Percentiles rank a stretch among this genome's conserved stretches.
Evolutionary conservation across 2,113 vertebrate species (phyloP).

Genomic region (Cyprinodon tularosa): DNA sequence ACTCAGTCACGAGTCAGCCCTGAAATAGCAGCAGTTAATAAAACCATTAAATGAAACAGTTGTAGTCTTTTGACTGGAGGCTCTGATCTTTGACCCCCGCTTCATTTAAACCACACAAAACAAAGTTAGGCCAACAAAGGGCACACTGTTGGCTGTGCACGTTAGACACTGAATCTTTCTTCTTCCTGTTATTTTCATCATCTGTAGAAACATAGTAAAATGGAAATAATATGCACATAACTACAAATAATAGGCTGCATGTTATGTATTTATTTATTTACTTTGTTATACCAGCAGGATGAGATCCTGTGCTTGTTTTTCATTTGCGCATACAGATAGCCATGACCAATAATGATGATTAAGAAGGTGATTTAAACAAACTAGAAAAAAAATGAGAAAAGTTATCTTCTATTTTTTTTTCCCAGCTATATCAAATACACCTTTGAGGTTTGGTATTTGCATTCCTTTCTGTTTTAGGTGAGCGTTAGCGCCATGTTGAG

Average conservation of each 20-base stretch:
- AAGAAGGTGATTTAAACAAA: no score
- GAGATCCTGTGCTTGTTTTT: no score
- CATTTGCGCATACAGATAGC: no score
- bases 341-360: neutral
- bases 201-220: neutral
- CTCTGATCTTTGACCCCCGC: slow-evolving; percentile 43
- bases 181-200: neutral
- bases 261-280: neutral
- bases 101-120: slow-evolving; percentile 38
- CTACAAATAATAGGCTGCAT: neutral
- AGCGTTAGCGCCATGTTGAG: no score
- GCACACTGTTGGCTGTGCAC: slow-evolving; percentile 30
- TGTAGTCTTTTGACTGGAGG: slow-evolving; percentile 43
- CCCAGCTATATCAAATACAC: no score
- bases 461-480: no score
- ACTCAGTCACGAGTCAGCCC: slow-evolving; percentile 21
- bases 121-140: slow-evolving; percentile 52
- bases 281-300: no score
- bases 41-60: slow-evolving; percentile 56
- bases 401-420: no score
- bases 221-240: neutral
- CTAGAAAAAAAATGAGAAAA: no score
- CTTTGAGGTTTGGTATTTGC: no score
- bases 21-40: slow-evolving; percentile 64
- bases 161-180: neutral